Conservation (phyloP, 2,797 vertebrate genomes). For the Forpus xanthops region DNA sequence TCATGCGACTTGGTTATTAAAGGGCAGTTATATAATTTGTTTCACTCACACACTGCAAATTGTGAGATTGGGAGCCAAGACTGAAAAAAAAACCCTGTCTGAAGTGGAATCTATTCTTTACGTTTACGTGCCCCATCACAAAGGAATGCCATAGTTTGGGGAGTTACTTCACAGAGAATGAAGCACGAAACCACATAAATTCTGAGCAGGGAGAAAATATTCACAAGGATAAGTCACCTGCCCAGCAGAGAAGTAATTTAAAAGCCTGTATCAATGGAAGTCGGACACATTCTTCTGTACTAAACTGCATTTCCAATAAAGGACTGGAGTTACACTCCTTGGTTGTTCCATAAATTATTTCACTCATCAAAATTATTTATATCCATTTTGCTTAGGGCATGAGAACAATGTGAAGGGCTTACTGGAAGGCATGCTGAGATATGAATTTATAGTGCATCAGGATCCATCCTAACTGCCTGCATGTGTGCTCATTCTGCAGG, state of each 20-base stretch:
- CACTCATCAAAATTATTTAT: not conserved
- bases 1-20: not conserved
- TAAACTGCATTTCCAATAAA: not conserved
- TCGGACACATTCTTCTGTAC: not conserved
- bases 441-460: not conserved
- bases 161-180: not conserved
- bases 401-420: not conserved
- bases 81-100: not conserved
- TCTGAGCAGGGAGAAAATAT: not conserved
- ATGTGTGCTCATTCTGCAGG: not conserved
- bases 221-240: not conserved
- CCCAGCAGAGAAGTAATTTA: not conserved
- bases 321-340: not conserved
- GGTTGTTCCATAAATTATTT: not conserved
- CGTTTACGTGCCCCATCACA: not conserved
- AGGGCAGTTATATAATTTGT: not conserved
- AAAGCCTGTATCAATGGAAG: not conserved
- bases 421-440: not conserved
- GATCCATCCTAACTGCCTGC: not conserved
- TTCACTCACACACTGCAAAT: not conserved
- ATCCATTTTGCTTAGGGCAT: not conserved
- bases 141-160: not conserved
- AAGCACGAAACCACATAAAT: not conserved
- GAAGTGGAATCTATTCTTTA: not conserved
- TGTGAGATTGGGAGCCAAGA: not conserved